Evolutionary conservation across 2,797 vertebrate genomes (phyloP), one percentile per base, ranked within the genome.

Genomic region (Melanotaenia parkinsoni): DNA sequence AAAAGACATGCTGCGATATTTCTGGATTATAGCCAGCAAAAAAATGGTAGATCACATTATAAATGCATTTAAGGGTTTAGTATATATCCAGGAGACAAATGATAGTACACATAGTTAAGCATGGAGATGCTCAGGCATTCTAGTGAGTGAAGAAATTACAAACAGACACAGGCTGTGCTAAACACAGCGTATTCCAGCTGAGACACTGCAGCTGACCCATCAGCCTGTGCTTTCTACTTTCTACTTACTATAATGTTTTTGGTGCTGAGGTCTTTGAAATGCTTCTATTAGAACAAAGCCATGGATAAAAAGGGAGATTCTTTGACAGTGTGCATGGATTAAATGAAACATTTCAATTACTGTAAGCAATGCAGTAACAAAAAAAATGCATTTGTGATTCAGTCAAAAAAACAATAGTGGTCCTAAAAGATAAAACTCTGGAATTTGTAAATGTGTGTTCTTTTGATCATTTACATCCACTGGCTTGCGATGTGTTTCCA

Each of bases 201-300:
- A 78, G 67, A 83, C 74, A 61, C 83, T 89, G 72, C 72, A 56
- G 79, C 74, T 47, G 61, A 73, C 67, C 80, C 86, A 85, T 86
- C 86, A 90, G 79, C 77, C 37, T 64, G 35, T 58, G 80, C 83
- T 67, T 67, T 84, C 71, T 79, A 84, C 73, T 75, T 79, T 77
- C 43, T 79, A 77, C 73, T 80, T 77, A 60, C 63, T 73, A 64
- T 81, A 84, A 78, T 83, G 81, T 83, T 82, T 71, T 30, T 43
- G 53, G 47, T 32, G 63, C 70, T 65, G 67, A 67, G 74, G 74
- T 73, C 76, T 82, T 81, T 87, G 76, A 86, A 77, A 74, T 65
- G 56, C 75, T 87, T 91, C 85, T 74, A 82, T 84, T 80, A 72
- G 65, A 77, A 56, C 70, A 50, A 79, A 89, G 71, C 38, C 51